phyloP scores from a whole-genome alignment of 1,140 invertebrate genomes.

The Brachionus koreanus region DNA sequence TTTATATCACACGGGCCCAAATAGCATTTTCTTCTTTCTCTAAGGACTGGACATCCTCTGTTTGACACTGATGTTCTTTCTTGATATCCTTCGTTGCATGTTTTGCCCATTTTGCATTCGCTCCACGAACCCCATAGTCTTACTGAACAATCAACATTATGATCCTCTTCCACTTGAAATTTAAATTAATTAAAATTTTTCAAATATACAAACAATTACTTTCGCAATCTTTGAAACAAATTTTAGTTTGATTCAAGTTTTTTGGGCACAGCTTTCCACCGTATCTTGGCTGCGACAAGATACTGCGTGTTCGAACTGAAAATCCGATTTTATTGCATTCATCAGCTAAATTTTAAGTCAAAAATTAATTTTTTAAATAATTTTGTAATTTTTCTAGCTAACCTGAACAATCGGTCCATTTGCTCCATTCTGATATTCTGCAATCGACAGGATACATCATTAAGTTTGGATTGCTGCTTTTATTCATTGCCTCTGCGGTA shows the following conservation, averaged over 20 bases:
- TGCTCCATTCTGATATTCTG: conserved; percentile 31
- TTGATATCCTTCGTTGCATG: conserved; percentile 19
- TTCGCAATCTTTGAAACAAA: background rate
- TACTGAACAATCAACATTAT: conserved; percentile 12
- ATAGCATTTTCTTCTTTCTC: background rate
- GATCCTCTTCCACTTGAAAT: background rate
- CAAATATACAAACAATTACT: background rate
- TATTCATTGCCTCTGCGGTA: background rate
- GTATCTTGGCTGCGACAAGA: background rate
- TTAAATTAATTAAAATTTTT: background rate
- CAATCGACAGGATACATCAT: conserved; percentile 39
- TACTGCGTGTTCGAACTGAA: background rate
- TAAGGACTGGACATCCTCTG: background rate
- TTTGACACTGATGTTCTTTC: background rate
- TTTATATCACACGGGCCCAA: conserved; percentile 4
- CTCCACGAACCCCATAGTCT: background rate
- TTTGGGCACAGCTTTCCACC: conserved; percentile 1
- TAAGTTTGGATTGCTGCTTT: background rate
- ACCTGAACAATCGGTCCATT: conserved; percentile 38
- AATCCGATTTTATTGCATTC: conserved; percentile 18
- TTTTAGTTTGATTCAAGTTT: conserved; percentile 27
- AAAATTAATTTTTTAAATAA: background rate
- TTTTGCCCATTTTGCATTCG: conserved; percentile 24
- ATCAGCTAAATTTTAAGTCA: background rate
- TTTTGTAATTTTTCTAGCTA: background rate